These are phyloP conservation scores for Leptothorax acervorum DNA, from an alignment of 2,888 invertebrate species.

Conservation along the genomic window DNA sequence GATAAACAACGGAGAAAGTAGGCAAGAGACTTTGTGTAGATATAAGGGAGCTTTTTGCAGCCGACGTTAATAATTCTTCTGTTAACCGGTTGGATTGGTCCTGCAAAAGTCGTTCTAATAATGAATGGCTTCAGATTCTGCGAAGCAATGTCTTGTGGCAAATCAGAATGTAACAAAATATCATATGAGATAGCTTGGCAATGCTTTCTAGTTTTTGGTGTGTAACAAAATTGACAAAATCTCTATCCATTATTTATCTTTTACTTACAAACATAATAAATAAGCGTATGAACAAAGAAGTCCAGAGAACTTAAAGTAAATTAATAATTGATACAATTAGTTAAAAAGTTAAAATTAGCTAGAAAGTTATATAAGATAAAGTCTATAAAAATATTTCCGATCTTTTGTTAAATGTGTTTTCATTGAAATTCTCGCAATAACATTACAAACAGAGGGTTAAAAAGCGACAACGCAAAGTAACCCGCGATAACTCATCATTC, in stretches of 20 bases:
- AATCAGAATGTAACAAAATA: neutral
- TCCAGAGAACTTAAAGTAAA: neutral
- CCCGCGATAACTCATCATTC: slow-evolving; percentile 30
- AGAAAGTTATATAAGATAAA: neutral
- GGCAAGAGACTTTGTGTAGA: slow-evolving; percentile 43
- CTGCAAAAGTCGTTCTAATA: slow-evolving; percentile 29
- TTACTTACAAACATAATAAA: neutral
- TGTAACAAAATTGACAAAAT: neutral
- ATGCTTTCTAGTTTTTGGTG: neutral
- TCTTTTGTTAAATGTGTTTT: neutral
- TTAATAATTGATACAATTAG: neutral
- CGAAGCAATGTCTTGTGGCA: slow-evolving; percentile 2
- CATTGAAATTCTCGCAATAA: neutral
- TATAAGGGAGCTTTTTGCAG: slow-evolving; percentile 54
- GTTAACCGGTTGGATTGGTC: slow-evolving; percentile 45
- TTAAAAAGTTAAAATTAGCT: neutral
- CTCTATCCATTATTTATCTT: neutral
- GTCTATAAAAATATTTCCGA: neutral
- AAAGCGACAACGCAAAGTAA: slow-evolving; percentile 7
- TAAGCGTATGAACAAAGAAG: neutral
- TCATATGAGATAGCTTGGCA: neutral
- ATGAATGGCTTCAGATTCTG: slow-evolving; percentile 19
- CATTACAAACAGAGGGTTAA: neutral
- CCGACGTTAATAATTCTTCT: slow-evolving; percentile 55
- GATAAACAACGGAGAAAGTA: slow-evolving; percentile 61